Base-by-base conservation (phyloP, 30 jellyfish, hydroid and myxozoan genomes). In the Rhopilema esculentum region DNA sequence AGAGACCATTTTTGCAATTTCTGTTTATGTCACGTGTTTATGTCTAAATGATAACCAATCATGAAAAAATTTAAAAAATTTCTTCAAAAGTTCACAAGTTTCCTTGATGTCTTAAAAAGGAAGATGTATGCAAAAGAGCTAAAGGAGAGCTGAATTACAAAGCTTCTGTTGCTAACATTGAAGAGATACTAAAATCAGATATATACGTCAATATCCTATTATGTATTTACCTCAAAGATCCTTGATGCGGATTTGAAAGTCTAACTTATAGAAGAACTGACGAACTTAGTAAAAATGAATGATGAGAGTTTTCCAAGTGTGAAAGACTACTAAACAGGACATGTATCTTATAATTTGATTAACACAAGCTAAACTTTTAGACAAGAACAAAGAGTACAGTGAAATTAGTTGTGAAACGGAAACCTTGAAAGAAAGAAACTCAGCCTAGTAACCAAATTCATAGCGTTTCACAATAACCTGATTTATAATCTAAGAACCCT, bases 171-270 rank as follows among this genome's bases (percentile, higher is more conserved):
- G 6, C 57, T 40, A 40, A 40, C 12, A 40, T 40, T 40, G 84
- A 30, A 73, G 23, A 73, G n/a, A 22, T 24, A 18, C 65, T 71
- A 8, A 75, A 75, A 75, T 40, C 64, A 48, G 61, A 76, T 76
- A n/a, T n/a, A n/a, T n/a, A 76, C 62, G 75, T 1, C 21, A 15
- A 75, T 30, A 80, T 80, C 90, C 90, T 22, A 66, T 80, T 65
- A 80, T 27, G 71, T 29, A 65, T 23, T 80, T 25, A 64, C 90
- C 82, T 80, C 82, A 64, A 30, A 65, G 75, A 64, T 81, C 72
- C 16, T 65, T 80, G 82, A 65, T 63, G 82, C 31, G 90, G 82
- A 80, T 80, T 25, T 30, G 16, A 28, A 22, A 64, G 23, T 68
- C 51, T 23, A 28, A 63, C 18, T 78, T 33, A 66, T 25, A 48